Evolutionary conservation across 2,888 invertebrate genomes (phyloP), one percentile per base, ranked within the genome.

Genomic region (Ryuthela nishihirai): DNA sequence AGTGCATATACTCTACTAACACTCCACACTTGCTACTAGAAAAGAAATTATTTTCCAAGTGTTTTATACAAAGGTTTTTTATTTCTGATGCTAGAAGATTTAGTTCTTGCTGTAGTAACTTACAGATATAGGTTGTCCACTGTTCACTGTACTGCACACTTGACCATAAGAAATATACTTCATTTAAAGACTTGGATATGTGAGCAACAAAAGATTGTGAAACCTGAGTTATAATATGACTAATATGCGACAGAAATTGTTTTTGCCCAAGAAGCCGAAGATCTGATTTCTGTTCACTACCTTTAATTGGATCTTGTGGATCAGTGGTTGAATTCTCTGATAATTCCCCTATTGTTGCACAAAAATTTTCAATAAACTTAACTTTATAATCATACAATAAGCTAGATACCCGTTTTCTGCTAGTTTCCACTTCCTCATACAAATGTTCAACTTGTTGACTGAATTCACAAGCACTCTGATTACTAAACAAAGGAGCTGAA

Each of bases 171-270:
- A 59, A 58, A 17, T 58, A 58, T 6, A 52, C 52, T 18, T 59
- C 59, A 25, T 58, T 52, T 29, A 58, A 34, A 42, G 58, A 59
- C 29, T 53, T 59, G 29, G 59, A 53, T 25, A 53, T 44, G 21
- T 59, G 59, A 35, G 47, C 40, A 25, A 53, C 42, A 23, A 59
- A 59, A 18, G 53, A 47, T 23, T 53, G 47, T 6, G 59, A 53
- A n/a, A 59, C 59, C 15, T 59, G 59, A 10, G 53, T 23, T 9
- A 59, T 53, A n/a, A 59, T 53, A 52, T 58, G 58, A 47, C 52
- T 58, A 42, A 58, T 58, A 26, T 59, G 59, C 6, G 52, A 47
- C 10, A 59, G 35, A 21, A 59, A 59, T 17, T 59, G 59, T n/a
- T 58, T 58, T 38, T 58, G 58, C 1, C 58, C 58, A 17, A 58